Percentiles rank a stretch among this genome's conserved stretches.
These are phyloP conservation scores for Turritopsis dohrnii DNA, from an alignment of 30 jellyfish, hydroid and myxozoan species.

Conservation along the genomic window DNA sequence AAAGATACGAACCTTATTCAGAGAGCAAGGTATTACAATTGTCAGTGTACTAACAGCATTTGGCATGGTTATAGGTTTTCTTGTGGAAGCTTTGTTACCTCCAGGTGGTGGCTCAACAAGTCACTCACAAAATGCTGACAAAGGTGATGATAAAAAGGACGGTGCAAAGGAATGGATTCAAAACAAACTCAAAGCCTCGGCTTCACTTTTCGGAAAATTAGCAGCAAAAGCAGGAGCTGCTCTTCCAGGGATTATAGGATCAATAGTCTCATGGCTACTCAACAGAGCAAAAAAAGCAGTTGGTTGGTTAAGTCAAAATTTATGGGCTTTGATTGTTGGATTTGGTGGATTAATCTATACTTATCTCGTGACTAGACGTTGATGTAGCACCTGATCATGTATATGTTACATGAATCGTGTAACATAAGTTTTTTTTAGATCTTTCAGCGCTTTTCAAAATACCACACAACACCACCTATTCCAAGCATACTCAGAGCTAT, in stretches of 20 bases:
- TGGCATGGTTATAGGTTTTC: constrained; percentile 5
- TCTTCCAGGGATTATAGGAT: constrained; percentile 9
- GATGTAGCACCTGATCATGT: background rate
- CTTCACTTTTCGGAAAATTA: background rate
- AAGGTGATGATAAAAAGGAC: constrained; percentile 10
- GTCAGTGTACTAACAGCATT: too few species aligned
- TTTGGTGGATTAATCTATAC: constrained; percentile 12
- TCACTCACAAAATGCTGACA: constrained; percentile 1
- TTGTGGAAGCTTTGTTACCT: constrained; percentile 9
- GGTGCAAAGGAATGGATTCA: constrained; percentile 16
- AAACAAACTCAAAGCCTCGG: constrained; percentile 1
- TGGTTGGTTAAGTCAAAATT: background rate
- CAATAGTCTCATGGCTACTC: background rate
- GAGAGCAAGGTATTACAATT: too few species aligned
- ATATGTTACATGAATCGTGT: too few species aligned
- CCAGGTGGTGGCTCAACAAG: constrained; percentile 6
- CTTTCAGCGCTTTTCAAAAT: too few species aligned
- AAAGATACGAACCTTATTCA: too few species aligned
- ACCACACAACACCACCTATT: too few species aligned
- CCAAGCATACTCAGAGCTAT: too few species aligned
- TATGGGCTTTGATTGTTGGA: background rate
- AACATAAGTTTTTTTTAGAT: background rate
- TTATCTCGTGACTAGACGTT: constrained; percentile 5
- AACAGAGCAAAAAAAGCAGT: constrained; percentile 8
- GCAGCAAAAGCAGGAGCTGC: constrained; percentile 8